Conservation (phyloP, 2,113 vertebrate species). For the Phyllostomus hastatus region DNA sequence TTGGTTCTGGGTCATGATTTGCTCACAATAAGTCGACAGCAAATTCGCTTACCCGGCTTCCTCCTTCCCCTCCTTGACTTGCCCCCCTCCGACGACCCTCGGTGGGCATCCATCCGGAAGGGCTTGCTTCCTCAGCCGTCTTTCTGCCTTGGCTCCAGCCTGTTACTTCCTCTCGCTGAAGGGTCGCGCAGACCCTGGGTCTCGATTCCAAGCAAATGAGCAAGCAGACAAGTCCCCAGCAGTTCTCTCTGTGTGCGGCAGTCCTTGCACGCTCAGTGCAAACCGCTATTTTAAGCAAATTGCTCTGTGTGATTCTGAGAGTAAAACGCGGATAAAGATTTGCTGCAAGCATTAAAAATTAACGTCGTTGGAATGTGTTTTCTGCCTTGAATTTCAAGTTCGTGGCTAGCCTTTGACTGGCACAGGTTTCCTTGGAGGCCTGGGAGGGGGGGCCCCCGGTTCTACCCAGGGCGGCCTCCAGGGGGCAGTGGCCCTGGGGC, state of each 20-base stretch:
- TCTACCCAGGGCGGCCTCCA: rapidly evolving
- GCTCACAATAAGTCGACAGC: not conserved
- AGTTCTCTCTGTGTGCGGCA: not conserved
- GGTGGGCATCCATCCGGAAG: not conserved
- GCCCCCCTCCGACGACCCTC: not conserved
- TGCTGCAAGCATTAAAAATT: not conserved
- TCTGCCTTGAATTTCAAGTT: not conserved
- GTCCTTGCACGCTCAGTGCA: not conserved
- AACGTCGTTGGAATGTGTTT: not conserved
- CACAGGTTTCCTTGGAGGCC: rapidly evolving
- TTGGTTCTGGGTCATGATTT: constrained; percentile 25
- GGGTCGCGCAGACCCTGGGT: not conserved
- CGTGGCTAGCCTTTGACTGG: not conserved
- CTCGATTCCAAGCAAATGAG: not conserved
- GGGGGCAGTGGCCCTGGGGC: not conserved
- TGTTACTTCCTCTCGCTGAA: not conserved
- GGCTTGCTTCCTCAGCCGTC: not conserved
- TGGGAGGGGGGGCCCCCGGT: rapidly evolving
- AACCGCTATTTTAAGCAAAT: not conserved
- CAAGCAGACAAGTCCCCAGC: not conserved
- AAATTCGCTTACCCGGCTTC: not conserved
- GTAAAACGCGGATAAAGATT: not conserved
- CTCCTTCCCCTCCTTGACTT: not conserved
- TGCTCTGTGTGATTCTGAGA: not conserved
- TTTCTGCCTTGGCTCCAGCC: rapidly evolving